Percentiles rank a stretch among this genome's conserved stretches.
These are phyloP conservation scores for Alca torda DNA, from an alignment of 2,797 vertebrate species.

Conservation along the genomic window DNA sequence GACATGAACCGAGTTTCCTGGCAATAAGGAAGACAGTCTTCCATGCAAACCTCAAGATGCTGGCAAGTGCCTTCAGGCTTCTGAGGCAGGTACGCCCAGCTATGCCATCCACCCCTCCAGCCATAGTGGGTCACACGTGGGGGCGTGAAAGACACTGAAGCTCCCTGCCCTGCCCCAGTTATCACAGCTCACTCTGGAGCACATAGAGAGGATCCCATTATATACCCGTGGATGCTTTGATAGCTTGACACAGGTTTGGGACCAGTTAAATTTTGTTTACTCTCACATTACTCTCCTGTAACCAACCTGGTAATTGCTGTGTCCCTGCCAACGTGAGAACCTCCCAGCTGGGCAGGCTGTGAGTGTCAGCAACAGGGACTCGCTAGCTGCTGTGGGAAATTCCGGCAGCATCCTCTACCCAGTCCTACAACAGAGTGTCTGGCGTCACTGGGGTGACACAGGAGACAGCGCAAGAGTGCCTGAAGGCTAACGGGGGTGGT, in stretches of 20 bases:
- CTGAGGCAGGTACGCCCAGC: neutral
- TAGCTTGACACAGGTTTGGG: neutral
- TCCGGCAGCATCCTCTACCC: neutral
- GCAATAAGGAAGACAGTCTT: neutral
- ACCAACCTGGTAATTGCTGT: neutral
- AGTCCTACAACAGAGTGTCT: rapidly evolving
- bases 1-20: neutral
- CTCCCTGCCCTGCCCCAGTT: neutral
- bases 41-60: neutral
- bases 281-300: neutral
- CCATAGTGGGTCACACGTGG: rapidly evolving
- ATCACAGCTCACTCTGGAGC: neutral
- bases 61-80: neutral
- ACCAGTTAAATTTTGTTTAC: neutral
- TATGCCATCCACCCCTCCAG: neutral
- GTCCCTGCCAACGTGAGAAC: neutral
- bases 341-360: neutral
- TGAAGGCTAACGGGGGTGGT: neutral
- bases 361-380: neutral
- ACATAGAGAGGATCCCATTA: neutral
- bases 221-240: neutral
- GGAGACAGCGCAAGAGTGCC: neutral
- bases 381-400: neutral
- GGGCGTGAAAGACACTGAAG: neutral
- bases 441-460: neutral